Base-by-base conservation (phyloP, 2,888 invertebrate genomes). In the Nomada goodeniana region DNA sequence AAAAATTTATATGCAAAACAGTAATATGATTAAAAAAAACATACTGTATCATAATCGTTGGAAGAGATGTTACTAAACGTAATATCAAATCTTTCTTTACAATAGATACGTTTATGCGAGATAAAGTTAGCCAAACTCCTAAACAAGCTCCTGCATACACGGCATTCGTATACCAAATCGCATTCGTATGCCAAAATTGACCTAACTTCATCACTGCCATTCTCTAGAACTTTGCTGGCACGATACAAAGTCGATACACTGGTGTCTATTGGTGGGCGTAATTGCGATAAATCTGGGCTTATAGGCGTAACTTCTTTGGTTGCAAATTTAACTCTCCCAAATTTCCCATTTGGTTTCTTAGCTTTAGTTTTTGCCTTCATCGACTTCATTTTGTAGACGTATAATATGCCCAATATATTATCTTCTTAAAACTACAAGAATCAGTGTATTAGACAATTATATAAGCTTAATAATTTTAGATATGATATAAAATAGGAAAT, bases 161-260 rank as follows among this genome's bases (percentile, higher is more conserved):
- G 96, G 94, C 98, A 98, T 94, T 98, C 98, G 94, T 97, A 97
- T 89, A 98, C 95, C 77, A 98, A 94, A 93, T 98, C 97, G 95
- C 98, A 98, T 94, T 98, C 98, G 91, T 96, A 96, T 50, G 96
- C 94, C 52, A 98, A 94, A 71, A 98, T 94, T 42, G 86, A 88
- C 89, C 86, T 91, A 93, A 97, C 96, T 95, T 97, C 97, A 89
- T 96, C 95, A 87, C 96, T 97, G 70, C 97, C 97, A 89, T 96
- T 96, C 91, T 97, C 96, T 91, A 96, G 96, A 80, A 97, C 95
- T 90, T 96, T 96, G 59, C 96, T 94, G 18, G 97, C 96, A 93
- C 97, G 96, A 76, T 95, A 94, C 91, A 97, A 95, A 68, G 96
- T 96, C 85, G 96, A 95, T 73, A 96, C 94, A 92, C 96, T 97